Evolutionary conservation across 1,140 invertebrate species (phyloP).

Genomic region (Stenopsyche tienmushanensis): DNA sequence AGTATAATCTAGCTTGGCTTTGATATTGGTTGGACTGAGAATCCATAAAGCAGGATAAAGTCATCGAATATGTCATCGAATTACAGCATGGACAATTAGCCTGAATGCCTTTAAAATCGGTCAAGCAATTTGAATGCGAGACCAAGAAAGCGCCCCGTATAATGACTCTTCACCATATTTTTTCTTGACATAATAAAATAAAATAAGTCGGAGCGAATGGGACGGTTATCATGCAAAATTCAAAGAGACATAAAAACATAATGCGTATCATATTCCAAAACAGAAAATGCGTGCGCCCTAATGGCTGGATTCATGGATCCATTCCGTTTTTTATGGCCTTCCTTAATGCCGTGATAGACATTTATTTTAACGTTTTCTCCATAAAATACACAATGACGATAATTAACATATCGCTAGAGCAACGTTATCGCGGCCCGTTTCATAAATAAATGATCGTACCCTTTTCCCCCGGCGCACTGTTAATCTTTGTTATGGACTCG

Average conservation of each 20-base stretch:
- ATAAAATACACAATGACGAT: slow-evolving; percentile 13
- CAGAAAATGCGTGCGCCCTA: slow-evolving; percentile 1
- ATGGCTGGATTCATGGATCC: slow-evolving; percentile 2
- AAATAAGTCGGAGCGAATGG: no score
- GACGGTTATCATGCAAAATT: no score
- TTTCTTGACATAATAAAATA: no score
- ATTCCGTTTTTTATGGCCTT: neutral
- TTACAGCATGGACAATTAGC: no score
- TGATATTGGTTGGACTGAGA: no score
- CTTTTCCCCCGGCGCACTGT: neutral
- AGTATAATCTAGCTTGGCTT: no score
- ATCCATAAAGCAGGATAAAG: no score
- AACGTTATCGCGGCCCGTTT: neutral
- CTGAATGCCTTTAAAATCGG: no score
- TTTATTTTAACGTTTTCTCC: slow-evolving; percentile 5
- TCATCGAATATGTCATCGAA: no score
- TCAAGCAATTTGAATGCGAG: no score
- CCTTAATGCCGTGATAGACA: slow-evolving; percentile 7
- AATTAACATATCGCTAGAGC: slow-evolving; percentile 8
- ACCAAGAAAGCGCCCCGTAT: no score
- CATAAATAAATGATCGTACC: slow-evolving; percentile 9
- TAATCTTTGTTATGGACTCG: slow-evolving; percentile 9
- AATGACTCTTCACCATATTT: no score
- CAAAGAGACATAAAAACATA: neutral
- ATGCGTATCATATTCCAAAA: neutral